These are phyloP conservation scores for Drosophila nr. perissopoda DNA, from an alignment of 2,888 invertebrate genomes.

Conservation along the genomic window DNA sequence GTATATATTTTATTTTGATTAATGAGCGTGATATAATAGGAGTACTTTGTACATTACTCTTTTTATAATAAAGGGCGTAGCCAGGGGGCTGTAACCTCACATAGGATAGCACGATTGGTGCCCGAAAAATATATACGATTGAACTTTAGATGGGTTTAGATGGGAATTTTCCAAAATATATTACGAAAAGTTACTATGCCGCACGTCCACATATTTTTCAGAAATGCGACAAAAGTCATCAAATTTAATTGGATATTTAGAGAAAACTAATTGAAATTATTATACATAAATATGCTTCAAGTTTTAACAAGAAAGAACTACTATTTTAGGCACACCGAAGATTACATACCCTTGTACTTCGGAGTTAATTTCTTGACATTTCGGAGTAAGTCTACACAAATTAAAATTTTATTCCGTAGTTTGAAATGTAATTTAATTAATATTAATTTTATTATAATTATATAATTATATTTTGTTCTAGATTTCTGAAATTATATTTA, in stretches of 20 bases:
- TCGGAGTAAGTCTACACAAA: background rate
- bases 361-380: background rate
- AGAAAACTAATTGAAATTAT: background rate
- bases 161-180: background rate
- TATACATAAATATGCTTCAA: background rate
- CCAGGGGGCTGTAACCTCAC: background rate
- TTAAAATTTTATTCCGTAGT: background rate
- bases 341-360: background rate
- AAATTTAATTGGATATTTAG: background rate
- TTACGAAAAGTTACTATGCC: background rate
- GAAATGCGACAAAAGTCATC: background rate
- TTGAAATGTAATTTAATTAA: background rate
- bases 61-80: background rate
- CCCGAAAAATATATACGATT: background rate
- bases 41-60: background rate
- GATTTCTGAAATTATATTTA: background rate
- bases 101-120: background rate
- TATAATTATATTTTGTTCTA: too few relatives aligned
- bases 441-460: background rate
- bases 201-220: background rate
- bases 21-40: slow-evolving; percentile 20
- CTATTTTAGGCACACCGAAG: background rate
- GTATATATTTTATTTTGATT: slow-evolving; percentile 34
- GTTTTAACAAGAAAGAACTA: background rate
- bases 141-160: background rate